These are phyloP conservation scores for Pristiophorus japonicus DNA, from an alignment of 2,113 vertebrate species.

Conservation along the genomic window DNA sequence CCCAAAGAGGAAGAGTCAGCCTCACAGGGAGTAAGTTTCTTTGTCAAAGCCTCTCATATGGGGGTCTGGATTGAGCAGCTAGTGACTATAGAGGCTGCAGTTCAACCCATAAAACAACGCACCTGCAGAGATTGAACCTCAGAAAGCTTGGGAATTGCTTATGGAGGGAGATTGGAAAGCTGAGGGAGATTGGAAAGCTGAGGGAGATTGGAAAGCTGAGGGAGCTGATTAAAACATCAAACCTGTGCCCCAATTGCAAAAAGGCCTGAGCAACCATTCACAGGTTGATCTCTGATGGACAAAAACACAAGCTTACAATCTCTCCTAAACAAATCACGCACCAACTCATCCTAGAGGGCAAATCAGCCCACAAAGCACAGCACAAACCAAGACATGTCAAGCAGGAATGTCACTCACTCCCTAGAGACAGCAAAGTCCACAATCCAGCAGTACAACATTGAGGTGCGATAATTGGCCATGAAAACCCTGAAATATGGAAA, in stretches of 20 bases:
- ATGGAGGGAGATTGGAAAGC: no score
- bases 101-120: no score
- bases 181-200: no score
- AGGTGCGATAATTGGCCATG: no score
- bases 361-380: background rate
- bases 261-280: no score
- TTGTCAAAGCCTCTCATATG: background rate
- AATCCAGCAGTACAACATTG: background rate
- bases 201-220: no score
- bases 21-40: background rate
- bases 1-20: background rate
- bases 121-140: no score
- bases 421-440: background rate
- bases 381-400: background rate
- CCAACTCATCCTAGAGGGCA: background rate
- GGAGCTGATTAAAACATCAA: no score
- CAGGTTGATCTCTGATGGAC: background rate
- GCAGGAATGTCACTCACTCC: background rate
- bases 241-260: no score
- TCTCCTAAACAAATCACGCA: background rate
- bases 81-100: no score
- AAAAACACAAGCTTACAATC: background rate
- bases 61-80: no score
- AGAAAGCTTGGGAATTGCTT: no score
- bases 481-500: background rate